phyloP scores from a whole-genome alignment of 2,113 vertebrate genomes.

The Engystomops pustulosus region DNA sequence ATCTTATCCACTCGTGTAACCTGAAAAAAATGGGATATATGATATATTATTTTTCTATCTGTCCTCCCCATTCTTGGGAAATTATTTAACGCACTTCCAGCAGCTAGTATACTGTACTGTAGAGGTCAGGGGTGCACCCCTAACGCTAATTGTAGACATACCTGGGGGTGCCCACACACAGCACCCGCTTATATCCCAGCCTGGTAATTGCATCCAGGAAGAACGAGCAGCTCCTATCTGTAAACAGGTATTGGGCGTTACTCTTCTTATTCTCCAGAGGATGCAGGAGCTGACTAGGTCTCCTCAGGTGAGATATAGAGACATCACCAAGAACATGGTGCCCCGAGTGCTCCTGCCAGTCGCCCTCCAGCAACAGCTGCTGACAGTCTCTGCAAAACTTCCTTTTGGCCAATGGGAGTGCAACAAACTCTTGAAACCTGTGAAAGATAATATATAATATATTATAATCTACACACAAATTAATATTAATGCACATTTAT shows the following conservation, averaged over 20 bases:
- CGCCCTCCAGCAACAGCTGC: constrained; percentile 76
- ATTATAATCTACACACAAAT: no score
- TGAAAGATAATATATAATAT: no score
- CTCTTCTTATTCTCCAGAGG: constrained; percentile 93
- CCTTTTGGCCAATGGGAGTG: constrained; percentile 75
- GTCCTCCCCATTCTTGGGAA: no score
- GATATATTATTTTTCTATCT: no score
- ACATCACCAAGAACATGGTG: constrained; percentile 73
- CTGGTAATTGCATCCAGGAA: constrained; percentile 78
- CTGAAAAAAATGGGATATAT: constrained; percentile 78
- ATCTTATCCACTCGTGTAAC: constrained; percentile 89
- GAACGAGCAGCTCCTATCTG: constrained; percentile 86
- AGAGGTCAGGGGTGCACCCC: no score
- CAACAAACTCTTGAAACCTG: constrained; percentile 82
- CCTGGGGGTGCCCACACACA: constrained; percentile 93
- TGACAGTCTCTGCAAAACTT: constrained; percentile 90
- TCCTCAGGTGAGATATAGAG: constrained; percentile 74
- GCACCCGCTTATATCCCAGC: constrained; percentile 84
- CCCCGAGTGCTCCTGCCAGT: constrained; percentile 71
- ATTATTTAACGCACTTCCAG: no score
- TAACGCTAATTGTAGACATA: no score
- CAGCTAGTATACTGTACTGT: no score
- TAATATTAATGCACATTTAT: no score
- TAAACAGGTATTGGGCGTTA: constrained; percentile 93
- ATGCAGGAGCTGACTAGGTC: constrained; percentile 83